phyloP scores from a whole-genome alignment of 2,888 invertebrate species.

The Ormyrus thymus region DNA sequence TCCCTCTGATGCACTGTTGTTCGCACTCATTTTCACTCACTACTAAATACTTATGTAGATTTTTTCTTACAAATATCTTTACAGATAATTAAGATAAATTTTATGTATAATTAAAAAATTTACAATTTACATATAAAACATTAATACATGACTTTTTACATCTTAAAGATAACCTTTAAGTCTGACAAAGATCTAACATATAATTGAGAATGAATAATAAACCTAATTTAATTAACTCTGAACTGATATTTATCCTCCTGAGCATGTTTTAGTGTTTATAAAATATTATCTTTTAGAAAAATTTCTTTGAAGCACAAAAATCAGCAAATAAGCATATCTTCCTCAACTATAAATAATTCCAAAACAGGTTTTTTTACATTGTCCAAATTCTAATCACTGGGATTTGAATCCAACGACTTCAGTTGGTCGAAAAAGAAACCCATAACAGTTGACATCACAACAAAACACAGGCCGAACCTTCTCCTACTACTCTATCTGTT shows the following conservation, averaged over 20 bases:
- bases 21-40: constrained; percentile 53
- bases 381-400: neutral
- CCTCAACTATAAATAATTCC: neutral
- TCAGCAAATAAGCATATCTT: neutral
- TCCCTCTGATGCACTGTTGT: constrained; percentile 50
- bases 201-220: neutral
- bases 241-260: neutral
- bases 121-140: constrained; percentile 30
- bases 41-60: neutral
- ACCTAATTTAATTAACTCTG: constrained; percentile 7
- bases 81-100: neutral
- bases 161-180: constrained; percentile 38
- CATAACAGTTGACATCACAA: constrained; percentile 39
- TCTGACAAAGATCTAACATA: constrained; percentile 29
- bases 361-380: neutral
- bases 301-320: neutral
- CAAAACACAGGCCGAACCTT: constrained; percentile 20
- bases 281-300: neutral
- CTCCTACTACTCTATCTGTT: neutral
- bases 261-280: constrained; percentile 26
- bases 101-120: neutral
- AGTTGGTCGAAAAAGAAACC: neutral
- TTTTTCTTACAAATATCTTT: too few species aligned
- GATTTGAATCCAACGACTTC: neutral
- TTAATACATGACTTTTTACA: constrained; percentile 10